Evolutionary conservation across 1,140 invertebrate genomes (phyloP).

Genomic region (Mactra quadrangularis): DNA sequence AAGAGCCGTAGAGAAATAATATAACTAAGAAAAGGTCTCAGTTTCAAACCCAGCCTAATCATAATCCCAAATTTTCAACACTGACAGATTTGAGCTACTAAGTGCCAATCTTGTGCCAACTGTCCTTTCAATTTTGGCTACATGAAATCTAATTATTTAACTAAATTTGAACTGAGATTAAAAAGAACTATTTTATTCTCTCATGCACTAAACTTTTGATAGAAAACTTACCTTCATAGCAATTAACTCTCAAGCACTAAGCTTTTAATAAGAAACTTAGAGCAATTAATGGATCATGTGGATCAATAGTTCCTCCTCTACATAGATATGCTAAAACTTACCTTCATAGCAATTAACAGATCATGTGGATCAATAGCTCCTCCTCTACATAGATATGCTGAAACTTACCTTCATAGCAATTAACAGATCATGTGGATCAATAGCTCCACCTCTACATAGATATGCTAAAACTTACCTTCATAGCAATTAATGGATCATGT

Average conservation of each 20-base stretch:
- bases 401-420: background rate
- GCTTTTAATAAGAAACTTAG: constrained; percentile 16
- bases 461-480: constrained; percentile 90
- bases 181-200: no score
- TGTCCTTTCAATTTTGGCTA: no score
- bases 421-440: constrained; percentile 90
- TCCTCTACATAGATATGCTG: constrained; percentile 92
- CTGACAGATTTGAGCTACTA: no score
- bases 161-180: no score
- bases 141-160: no score
- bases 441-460: constrained; percentile 93
- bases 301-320: constrained; percentile 90
- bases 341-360: constrained; percentile 91
- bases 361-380: constrained; percentile 90
- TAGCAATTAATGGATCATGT: constrained; percentile 91
- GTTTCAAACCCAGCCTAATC: no score
- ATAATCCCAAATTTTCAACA: no score
- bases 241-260: background rate
- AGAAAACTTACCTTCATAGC: background rate
- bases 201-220: no score
- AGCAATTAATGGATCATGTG: constrained; percentile 89
- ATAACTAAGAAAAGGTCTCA: no score
- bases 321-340: constrained; percentile 91
- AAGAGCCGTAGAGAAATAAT: no score
- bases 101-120: no score